A percentile compares a stretch with the other conserved stretches of the same genome.
Evolutionary conservation across 2,797 vertebrate species (phyloP).

Genomic region (Fratercula arctica): DNA sequence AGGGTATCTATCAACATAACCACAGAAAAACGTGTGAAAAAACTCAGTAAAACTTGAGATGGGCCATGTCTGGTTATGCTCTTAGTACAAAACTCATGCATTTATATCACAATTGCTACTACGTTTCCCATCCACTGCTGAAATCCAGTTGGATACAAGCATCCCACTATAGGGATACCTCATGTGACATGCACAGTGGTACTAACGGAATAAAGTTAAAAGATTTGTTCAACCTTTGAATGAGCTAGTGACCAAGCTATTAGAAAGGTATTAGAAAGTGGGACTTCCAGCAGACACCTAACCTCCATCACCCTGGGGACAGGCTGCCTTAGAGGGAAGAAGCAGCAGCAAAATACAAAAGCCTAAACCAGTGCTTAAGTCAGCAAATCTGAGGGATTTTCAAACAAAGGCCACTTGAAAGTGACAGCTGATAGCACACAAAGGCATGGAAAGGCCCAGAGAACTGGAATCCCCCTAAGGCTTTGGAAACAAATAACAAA

Average conservation of each 20-base stretch:
- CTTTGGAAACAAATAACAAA: conserved; percentile 61
- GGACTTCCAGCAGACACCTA: not conserved
- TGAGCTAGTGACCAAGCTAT: not conserved
- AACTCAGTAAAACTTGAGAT: not conserved
- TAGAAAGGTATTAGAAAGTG: not conserved
- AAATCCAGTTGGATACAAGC: not conserved
- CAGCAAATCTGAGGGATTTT: conserved; percentile 13
- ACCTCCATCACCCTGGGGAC: not conserved
- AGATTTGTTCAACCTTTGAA: not conserved
- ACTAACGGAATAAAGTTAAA: not conserved
- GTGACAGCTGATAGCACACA: not conserved
- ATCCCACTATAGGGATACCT: not conserved
- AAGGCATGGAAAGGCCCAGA: not conserved
- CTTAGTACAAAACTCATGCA: not conserved
- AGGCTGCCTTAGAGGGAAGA: not conserved
- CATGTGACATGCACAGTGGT: not conserved
- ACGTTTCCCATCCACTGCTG: not conserved
- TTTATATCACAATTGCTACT: not conserved
- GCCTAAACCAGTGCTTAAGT: not conserved
- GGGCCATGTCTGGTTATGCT: not conserved
- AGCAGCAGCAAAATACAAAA: not conserved
- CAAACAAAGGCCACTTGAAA: conserved; percentile 8
- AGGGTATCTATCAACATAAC: not conserved
- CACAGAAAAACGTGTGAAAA: not conserved
- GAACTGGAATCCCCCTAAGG: conserved; percentile 18